Evolutionary conservation across 2,888 invertebrate genomes (phyloP), one percentile per base, ranked within the genome.

Genomic region (Drosophila paracracens): DNA sequence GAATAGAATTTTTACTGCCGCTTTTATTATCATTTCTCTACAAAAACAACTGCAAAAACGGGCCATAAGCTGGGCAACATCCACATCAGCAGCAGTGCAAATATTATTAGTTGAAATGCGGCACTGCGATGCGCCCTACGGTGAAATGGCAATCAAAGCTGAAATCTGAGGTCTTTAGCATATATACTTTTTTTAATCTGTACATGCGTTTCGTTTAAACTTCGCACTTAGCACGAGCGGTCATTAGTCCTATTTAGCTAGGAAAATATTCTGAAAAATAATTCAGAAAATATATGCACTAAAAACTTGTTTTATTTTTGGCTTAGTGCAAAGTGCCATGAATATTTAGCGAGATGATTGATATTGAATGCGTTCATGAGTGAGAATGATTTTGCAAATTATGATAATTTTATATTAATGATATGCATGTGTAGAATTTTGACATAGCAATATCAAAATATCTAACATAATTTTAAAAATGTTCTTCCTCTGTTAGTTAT

Each of bases 1-100:
- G 88, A 90, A 89, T 89, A 90, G 91, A 90, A 89, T 90, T 89
- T 90, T 89, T 90, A 89, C 70, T 85, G 82, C 85, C 80, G 75
- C 52, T 74, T 78, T 88, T 88, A 87, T 81, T 87, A 82, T 90
- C 79, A 85, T 89, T 78, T 64, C 72, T 40, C 36, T 38, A 58
- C 74, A 74, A 78, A 52, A 70, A 70, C 75, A 75, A 73, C 62
- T 43, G 31, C 66, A 76, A 66, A 56, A 74, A 56, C 27, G 50
- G 25, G 46, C 52, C 57, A 67, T 67, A 70, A 79, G 75, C 70
- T 57, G 40, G 7, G 27, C 65, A 63, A 50, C 73, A 68, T 52
- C 38, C 46, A 64, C 38, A 51, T 33, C 27, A 50, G 33, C 27
- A 38, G 56, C 63, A 63, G 84, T 82, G 76, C 78, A 88, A 86